Evolutionary conservation across 2,797 vertebrate species (phyloP).

Genomic region (Gallinago nigripennis): DNA sequence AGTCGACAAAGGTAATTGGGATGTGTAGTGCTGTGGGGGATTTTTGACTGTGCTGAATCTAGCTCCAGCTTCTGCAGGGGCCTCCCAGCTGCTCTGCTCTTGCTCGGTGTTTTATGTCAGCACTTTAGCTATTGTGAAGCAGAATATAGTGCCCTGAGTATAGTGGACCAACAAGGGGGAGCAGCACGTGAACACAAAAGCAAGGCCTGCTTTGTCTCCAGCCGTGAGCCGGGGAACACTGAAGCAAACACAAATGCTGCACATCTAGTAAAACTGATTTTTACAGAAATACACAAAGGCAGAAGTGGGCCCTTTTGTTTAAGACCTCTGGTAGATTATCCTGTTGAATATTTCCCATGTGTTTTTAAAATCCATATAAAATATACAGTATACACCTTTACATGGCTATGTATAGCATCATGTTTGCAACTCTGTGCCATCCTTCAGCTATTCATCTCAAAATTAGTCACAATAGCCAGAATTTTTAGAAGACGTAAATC

Average conservation of each 20-base stretch:
- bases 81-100: slow-evolving; percentile 51
- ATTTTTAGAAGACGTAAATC: not conserved
- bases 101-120: slow-evolving; percentile 39
- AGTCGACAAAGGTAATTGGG: not conserved
- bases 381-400: slow-evolving; percentile 30
- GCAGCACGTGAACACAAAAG: not conserved
- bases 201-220: slow-evolving; percentile 4
- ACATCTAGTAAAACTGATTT: not conserved
- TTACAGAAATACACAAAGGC: not conserved
- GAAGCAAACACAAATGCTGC: slow-evolving; percentile 41
- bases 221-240: slow-evolving; percentile 18
- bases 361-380: slow-evolving; percentile 40
- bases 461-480: slow-evolving; percentile 32
- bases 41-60: not conserved
- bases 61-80: slow-evolving; percentile 19
- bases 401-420: not conserved
- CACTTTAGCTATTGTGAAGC: slow-evolving; percentile 46
- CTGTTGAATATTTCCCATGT: slow-evolving; percentile 38
- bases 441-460: slow-evolving; percentile 61
- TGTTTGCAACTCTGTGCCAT: slow-evolving; percentile 55
- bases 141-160: slow-evolving; percentile 21
- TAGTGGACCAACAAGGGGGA: slow-evolving; percentile 40
- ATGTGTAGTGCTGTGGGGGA: not conserved
- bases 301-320: slow-evolving; percentile 14
- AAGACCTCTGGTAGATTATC: slow-evolving; percentile 34